Base-by-base conservation (phyloP, 2,888 invertebrate genomes). In the Caenorhabditis macrosperma region DNA sequence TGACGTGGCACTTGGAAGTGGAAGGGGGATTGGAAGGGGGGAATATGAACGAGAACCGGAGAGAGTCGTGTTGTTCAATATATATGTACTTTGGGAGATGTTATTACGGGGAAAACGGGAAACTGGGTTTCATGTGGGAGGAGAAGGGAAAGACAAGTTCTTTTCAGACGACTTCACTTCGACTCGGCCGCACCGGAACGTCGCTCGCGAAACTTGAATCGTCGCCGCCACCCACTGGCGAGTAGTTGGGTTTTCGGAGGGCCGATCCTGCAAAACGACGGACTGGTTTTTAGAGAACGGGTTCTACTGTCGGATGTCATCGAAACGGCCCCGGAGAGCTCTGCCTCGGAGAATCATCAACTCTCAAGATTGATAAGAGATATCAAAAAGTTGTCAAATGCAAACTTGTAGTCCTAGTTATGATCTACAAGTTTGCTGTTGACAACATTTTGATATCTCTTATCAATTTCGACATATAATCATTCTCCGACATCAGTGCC, bases 221-320 rank as follows among this genome's bases (percentile, higher is more conserved):
- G 59, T 82, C 59, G 1, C 48, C 69, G 12, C 52, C 52, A n/a
- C 52, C 54, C 33, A 81, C 33, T 35, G 76, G 77, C 6, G 71
- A 54, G 30, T 81, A 81, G 67, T 48, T 55, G 3, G 81, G 74
- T 55, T 59, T 67, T 59, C 71, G 82, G 41, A 88, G 69, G 17
- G 87, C 84, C 0, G 88, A 86, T 79, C 86, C 87, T 87, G 82
- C 52, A 87, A 82, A 30, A n/a, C n/a, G n/a, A n/a, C n/a, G n/a
- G n/a, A n/a, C n/a, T n/a, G n/a, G n/a, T n/a, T n/a, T n/a, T n/a
- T n/a, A n/a, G n/a, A n/a, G n/a, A 1, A 20, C 4, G n/a, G n/a
- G 3, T 59, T 24, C 28, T 15, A 9, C n/a, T 28, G 24, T 28
- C n/a, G n/a, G 33, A 60, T n/a, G n/a, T n/a, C n/a, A 61, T 33